Base-by-base conservation (phyloP, 1,140 invertebrate species). In the Leptinotarsa undecemlineata region DNA sequence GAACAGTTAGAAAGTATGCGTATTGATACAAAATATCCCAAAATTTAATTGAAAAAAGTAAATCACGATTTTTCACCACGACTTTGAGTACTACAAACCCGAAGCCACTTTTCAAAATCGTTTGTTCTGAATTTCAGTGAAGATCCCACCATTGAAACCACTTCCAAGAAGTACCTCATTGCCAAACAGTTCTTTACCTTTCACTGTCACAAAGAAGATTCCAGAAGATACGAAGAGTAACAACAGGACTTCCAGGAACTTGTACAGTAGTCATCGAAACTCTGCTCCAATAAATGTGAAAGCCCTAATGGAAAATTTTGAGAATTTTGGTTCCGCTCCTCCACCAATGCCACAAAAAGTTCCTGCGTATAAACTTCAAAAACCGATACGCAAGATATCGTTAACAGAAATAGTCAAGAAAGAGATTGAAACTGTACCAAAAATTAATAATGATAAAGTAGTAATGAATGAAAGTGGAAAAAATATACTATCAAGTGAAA, bases 241-340 rank as follows among this genome's bases (percentile, higher is more conserved):
- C 4, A 21, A 15, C 62, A 64, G n/a, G 20, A 64, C 20, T n/a
- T 64, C 62, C 17, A n/a, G 62, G 20, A 26, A 64, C 19, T 64
- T 64, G 17, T 64, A 64, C 6, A 64, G 62, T 57, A 19, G 51
- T 20, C 15, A 64, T 26, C 62, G 68, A 20, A 70, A 70, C 23
- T 48, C 68, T 17, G 68, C 21, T n/a, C 68, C 68, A n/a, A 70
- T 70, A 21, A 70, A 70, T 23, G 68, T 70, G 15, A 70, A 57
- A 60, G 68, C 68, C 19, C 17, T 70, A 6, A 70, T 48, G 23
- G 47, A 70, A 70, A 70, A 26, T 57, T 70, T 70, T 57, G 68
- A 70, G 23, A 70, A 57, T 26, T 21, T 57, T 11, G 17, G 19
- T 51, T 60, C 51, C 0, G 13, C 47, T 47, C 23, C 66, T 4